Evolutionary conservation across 2,113 vertebrate genomes (phyloP), one percentile per base, ranked within the genome.

Genomic region (Phrynosoma blainvillii): DNA sequence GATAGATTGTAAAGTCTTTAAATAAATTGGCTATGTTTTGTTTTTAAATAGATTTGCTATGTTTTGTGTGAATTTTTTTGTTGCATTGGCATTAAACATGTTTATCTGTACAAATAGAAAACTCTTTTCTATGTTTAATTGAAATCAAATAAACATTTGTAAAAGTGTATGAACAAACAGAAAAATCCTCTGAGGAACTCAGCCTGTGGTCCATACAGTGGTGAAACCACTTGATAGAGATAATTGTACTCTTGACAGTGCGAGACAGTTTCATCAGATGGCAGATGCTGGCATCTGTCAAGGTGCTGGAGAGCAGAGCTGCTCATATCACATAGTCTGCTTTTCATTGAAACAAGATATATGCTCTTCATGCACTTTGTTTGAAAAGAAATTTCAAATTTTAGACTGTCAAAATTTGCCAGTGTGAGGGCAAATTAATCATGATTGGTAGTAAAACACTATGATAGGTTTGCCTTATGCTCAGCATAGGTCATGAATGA

Each of bases 1-100:
- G 40, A 1, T 76, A 73, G 10, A 30, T 27, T 62, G 42, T 0
- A 70, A 68, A 25, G 83, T 79, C 13, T 93, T 93, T 93, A 85
- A 83, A 82, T 62, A 75, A 84, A 59, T 56, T 89, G 54, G 2
- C 54, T 82, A n/a, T 16, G n/a, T 85, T 81, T 84, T 80, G 25
- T 27, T 7, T 76, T 40, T 66, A 23, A 27, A 79, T 32, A n/a
- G 2, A 0, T 2, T 79, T 7, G 42, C 0, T 70, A n/a, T 16
- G 40, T 85, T 81, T 84, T 80, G 14, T 20, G 16, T 79, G n/a
- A 30, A 27, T 23, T 30, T 7, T 3, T 14, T 65, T 89, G 89
- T 89, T 92, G 10, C 56, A 27, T 70, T 79, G 36, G 18, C 25
- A 27, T 84, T 74, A 20, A 84, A 84, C 14, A 32, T 36, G 36